A percentile compares a stretch with the other conserved stretches of the same genome.
Conservation (phyloP, 1,140 invertebrate genomes). For the Heterodera schachtii region DNA sequence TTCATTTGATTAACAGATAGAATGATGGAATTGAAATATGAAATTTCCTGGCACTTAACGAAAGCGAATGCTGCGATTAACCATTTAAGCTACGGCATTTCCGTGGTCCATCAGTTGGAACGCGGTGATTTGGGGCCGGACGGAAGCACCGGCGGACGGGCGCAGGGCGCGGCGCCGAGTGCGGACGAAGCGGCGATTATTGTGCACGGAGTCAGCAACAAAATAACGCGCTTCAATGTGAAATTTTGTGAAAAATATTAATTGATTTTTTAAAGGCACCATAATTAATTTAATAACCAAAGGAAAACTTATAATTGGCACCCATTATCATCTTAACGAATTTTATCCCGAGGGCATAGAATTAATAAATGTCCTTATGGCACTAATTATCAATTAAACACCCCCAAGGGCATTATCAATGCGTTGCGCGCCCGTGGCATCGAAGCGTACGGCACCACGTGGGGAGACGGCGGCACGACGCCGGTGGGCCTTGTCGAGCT, state of each 20-base stretch:
- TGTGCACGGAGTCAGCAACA: constrained; percentile 56
- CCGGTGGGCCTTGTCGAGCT: constrained; percentile 52
- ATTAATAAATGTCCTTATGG: too few relatives aligned
- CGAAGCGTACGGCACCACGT: constrained; percentile 53
- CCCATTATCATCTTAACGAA: too few relatives aligned
- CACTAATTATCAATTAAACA: too few relatives aligned
- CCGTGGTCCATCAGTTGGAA: constrained; percentile 47
- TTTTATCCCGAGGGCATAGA: too few relatives aligned
- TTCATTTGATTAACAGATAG: too few relatives aligned
- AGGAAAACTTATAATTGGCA: too few relatives aligned
- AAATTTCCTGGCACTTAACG: too few relatives aligned
- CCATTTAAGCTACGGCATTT: constrained; percentile 40
- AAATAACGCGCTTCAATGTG: constrained; percentile 47
- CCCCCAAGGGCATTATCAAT: constrained; percentile 44
- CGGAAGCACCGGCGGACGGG: constrained; percentile 49
- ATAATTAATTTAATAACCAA: too few relatives aligned
- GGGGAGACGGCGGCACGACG: constrained; percentile 50
- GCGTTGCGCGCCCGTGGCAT: constrained; percentile 38
- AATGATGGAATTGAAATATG: too few relatives aligned
- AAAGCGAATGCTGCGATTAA: background rate
- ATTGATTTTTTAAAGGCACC: too few relatives aligned
- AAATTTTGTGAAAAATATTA: background rate
- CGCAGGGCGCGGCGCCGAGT: background rate
- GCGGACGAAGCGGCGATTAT: constrained; percentile 41
- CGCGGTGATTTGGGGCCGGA: constrained; percentile 45